Percentiles rank a stretch among this genome's conserved stretches.
phyloP scores from a whole-genome alignment of 2,888 invertebrate species.

The Lasius fuliginosus region DNA sequence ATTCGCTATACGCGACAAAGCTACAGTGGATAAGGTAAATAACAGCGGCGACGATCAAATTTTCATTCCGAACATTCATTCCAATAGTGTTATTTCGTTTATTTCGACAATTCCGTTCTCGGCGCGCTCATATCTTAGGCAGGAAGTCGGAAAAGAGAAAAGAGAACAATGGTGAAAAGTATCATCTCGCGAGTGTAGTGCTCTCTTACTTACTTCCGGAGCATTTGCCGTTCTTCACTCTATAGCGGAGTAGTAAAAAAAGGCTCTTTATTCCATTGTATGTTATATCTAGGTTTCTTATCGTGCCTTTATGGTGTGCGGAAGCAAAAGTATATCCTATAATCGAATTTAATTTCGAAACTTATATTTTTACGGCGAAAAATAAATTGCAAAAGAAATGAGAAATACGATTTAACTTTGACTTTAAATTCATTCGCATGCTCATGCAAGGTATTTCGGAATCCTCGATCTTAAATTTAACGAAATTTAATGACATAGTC shows the following conservation, averaged over 20 bases:
- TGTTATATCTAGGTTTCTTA: slow-evolving; percentile 31
- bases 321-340: neutral
- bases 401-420: neutral
- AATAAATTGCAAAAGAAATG: neutral
- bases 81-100: neutral
- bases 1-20: neutral
- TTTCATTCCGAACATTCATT: slow-evolving; percentile 22
- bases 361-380: neutral
- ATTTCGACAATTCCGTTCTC: slow-evolving; percentile 12
- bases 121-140: slow-evolving; percentile 2
- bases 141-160: slow-evolving; percentile 3
- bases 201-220: slow-evolving; percentile 36
- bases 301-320: neutral
- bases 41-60: neutral
- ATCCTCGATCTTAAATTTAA: neutral
- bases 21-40: slow-evolving; percentile 11
- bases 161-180: slow-evolving; percentile 13
- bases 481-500: neutral
- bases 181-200: slow-evolving; percentile 13
- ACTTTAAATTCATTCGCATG: neutral
- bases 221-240: neutral
- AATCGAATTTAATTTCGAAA: neutral
- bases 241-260: slow-evolving; percentile 20
- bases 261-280: slow-evolving; percentile 50
- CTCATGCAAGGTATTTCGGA: neutral